Base-by-base conservation (phyloP, 1,140 invertebrate species). In the Oscheius sp. region DNA sequence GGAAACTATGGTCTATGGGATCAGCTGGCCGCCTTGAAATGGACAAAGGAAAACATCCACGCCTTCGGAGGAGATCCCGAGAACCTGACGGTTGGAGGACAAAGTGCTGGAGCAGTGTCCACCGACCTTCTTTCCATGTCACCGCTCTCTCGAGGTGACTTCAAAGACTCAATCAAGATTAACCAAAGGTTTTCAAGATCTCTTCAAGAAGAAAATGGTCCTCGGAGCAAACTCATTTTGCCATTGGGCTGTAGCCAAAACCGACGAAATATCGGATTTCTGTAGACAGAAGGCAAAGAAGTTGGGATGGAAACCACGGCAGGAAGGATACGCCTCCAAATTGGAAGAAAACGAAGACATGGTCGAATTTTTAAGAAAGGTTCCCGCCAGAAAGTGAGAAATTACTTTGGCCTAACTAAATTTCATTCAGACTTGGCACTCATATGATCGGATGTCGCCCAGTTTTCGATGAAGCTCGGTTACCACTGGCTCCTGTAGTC, bases 401-500 rank as follows among this genome's bases (percentile, higher is more conserved):
- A n/a, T 52, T 64, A 26, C 42, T 15, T 38, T 23, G 62, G 42
- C 29, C 13, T n/a, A 52, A 49, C 26, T 3, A 29, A 68, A 2
- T n/a, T 52, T 26, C 29, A 64, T 64, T 58, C 38, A 77, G 65
- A 65, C 64, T 77, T 31, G 67, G 66, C 1, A 62, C 59, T 23
- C 58, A 46, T n/a, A 77, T 76, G 75, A 78, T 76, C 62, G 66
- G 67, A 18, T 64, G 52, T 3, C 59, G 59, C 3, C 45, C 36
- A 15, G 35, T 76, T 32, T 76, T 75, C 65, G 34, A 34, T 20
- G 72, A 73, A 20, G 55, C 46, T 31, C 34, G 64, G 20, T 71
- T 86, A 91, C 92, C 0, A 94, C 95, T 85, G 31, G 91, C 93
- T 0, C 93, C 93, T 0, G 91, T 95, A 26, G 91, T 96, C 13